Percentiles rank a stretch among this genome's conserved stretches.
Evolutionary conservation across 2,888 invertebrate species (phyloP).

Genomic region (Lasioglossum vierecki): DNA sequence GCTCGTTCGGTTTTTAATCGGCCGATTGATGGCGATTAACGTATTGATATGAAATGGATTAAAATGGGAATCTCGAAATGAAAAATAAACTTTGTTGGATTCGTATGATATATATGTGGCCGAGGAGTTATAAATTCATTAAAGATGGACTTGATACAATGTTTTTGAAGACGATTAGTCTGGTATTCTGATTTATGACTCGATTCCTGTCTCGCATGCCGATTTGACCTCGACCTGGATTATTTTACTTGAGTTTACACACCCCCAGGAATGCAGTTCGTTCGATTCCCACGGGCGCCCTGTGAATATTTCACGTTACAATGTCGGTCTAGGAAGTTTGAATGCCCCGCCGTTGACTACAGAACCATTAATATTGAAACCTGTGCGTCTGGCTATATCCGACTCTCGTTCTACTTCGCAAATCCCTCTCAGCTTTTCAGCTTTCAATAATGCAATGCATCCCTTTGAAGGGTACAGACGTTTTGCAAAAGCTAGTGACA

Average conservation of each 20-base stretch:
- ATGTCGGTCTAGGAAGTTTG: slow-evolving; percentile 33
- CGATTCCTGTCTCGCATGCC: slow-evolving; percentile 10
- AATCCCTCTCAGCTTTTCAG: neutral
- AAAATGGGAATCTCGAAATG: neutral
- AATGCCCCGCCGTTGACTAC: slow-evolving; percentile 30
- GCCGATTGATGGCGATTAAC: neutral
- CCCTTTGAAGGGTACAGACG: neutral
- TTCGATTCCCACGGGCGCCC: slow-evolving; percentile 46
- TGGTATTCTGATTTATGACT: slow-evolving; percentile 59
- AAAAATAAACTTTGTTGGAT: neutral
- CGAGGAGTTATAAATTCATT: neutral
- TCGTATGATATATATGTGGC: no score
- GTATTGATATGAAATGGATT: neutral
- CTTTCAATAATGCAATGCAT: neutral
- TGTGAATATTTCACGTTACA: slow-evolving; percentile 54
- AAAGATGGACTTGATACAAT: neutral
- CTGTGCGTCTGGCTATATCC: neutral
- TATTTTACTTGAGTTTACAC: slow-evolving; percentile 31
- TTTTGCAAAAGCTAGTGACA: neutral
- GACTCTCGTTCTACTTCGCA: neutral
- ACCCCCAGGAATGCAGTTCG: slow-evolving; percentile 32
- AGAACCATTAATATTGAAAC: neutral
- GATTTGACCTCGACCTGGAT: slow-evolving; percentile 16
- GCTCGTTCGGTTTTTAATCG: neutral
- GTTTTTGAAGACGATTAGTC: slow-evolving; percentile 38